Base-by-base conservation (phyloP, 92 coral and sea anemone species). In the Anthopleura xanthogrammica region DNA sequence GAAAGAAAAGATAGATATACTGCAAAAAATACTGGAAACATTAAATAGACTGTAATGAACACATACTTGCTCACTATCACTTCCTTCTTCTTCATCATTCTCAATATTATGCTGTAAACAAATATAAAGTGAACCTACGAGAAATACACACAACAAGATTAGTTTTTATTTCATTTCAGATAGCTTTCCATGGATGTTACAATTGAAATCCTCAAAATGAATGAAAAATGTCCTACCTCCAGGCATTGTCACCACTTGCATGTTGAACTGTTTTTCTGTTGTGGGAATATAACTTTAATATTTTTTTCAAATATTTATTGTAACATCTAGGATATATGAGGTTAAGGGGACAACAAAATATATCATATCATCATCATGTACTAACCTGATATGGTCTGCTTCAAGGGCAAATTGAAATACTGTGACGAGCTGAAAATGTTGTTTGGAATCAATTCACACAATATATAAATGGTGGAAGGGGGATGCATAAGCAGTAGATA, bases 241-340 rank as follows among this genome's bases (percentile, higher is more conserved):
- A 42, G 85, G 81, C 73, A 85, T 82, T 41, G 97, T 87, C 14
- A 96, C 95, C 48, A 96, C 99, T 82, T 96, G 99, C 94, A 96
- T 94, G 88, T 96, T 96, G 72, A 96, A 80, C 60, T 92, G 90
- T 72, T 87, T 94, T 80, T 94, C 99, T 96, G 84, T 77, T 46
- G 36, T 29, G 36, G 36, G 36, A 29, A 29, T n/a, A n/a, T n/a
- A n/a, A n/a, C n/a, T n/a, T n/a, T n/a, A n/a, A n/a, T n/a, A 29
- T 29, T 29, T 29, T 29, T 29, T 29, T 29, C 36, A 29, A 29
- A 29, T 29, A 29, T 29, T 29, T 29, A 29, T 29, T 29, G 36
- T 29, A 29, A 29, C 36, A 29, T 1, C 36, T 0, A 29, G 1
- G 36, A 29, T 1, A 29, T n/a, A 29, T 29, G 36, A 29, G 36